These are phyloP conservation scores for Eupsilia transversa DNA, from an alignment of 2,888 invertebrate genomes.

Conservation along the genomic window DNA sequence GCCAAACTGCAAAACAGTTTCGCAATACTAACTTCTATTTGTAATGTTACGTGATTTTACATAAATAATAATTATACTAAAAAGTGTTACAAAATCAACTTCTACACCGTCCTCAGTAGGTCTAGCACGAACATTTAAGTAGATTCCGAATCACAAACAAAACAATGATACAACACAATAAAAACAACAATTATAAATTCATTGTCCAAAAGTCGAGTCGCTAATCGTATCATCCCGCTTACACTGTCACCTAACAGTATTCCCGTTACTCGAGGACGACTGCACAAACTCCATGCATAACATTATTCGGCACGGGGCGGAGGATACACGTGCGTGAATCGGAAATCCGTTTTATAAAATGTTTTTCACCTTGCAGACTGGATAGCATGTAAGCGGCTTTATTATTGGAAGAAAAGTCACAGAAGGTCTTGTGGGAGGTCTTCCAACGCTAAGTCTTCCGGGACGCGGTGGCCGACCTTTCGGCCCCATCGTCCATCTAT, in stretches of 20 bases:
- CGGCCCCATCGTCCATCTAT: no score
- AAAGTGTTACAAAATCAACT: no score
- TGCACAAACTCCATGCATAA: slow-evolving; percentile 62
- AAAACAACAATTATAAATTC: not conserved
- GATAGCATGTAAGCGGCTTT: slow-evolving; percentile 7
- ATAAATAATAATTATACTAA: no score
- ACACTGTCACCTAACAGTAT: slow-evolving; percentile 6
- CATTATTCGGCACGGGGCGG: slow-evolving; percentile 40
- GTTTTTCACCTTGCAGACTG: slow-evolving; percentile 44
- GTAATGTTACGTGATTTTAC: no score
- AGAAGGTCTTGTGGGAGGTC: slow-evolving; percentile 16
- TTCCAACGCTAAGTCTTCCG: no score
- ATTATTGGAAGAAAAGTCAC: not conserved
- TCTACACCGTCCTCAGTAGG: no score
- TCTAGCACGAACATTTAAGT: no score
- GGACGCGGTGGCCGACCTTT: no score
- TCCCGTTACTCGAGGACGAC: slow-evolving; percentile 14
- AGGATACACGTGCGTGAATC: slow-evolving; percentile 52
- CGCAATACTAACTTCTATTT: no score
- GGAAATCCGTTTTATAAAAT: slow-evolving; percentile 56
- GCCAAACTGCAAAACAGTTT: not conserved
- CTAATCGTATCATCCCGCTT: slow-evolving; percentile 14
- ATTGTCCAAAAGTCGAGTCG: not conserved
- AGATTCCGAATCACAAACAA: not conserved
- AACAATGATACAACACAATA: not conserved